Conservation (phyloP, 2,113 vertebrate species). For the Fregetta grallaria region DNA sequence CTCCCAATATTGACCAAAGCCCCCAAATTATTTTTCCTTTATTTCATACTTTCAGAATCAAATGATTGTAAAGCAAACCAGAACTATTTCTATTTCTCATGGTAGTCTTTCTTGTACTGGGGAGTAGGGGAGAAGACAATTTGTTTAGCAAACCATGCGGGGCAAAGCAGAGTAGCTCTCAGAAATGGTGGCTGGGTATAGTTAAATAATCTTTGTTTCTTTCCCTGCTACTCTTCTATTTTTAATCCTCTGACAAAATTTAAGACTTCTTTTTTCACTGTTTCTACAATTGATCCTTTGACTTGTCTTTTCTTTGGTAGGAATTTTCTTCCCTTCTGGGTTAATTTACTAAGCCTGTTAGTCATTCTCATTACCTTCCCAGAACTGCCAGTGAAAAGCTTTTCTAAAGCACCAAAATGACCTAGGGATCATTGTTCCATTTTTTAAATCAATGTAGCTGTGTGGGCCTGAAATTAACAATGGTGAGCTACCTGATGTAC, state of each 20-base stretch:
- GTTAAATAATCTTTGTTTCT: neutral
- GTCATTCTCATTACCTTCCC: neutral
- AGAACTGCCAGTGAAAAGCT: neutral
- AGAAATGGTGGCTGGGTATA: neutral
- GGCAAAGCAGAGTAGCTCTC: neutral
- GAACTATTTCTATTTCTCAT: rapidly evolving
- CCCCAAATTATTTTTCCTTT: neutral
- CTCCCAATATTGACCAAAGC: neutral
- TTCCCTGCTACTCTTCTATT: neutral
- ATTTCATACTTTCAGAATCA: neutral
- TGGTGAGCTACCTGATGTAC: neutral
- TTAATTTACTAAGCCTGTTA: neutral
- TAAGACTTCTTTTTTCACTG: neutral
- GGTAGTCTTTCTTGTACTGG: neutral
- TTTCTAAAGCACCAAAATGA: neutral
- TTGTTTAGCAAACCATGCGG: neutral
- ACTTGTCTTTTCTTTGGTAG: neutral
- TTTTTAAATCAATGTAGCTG: neutral
- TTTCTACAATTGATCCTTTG: neutral
- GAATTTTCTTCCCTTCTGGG: neutral
- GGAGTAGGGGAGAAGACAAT: neutral
- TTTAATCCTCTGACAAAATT: neutral
- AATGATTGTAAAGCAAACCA: neutral
- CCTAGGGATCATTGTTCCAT: neutral
- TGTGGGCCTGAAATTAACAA: neutral